A percentile compares a stretch with the other conserved stretches of the same genome.
phyloP scores from a whole-genome alignment of 2,888 invertebrate genomes.

The Lasioglossum marginatum region DNA sequence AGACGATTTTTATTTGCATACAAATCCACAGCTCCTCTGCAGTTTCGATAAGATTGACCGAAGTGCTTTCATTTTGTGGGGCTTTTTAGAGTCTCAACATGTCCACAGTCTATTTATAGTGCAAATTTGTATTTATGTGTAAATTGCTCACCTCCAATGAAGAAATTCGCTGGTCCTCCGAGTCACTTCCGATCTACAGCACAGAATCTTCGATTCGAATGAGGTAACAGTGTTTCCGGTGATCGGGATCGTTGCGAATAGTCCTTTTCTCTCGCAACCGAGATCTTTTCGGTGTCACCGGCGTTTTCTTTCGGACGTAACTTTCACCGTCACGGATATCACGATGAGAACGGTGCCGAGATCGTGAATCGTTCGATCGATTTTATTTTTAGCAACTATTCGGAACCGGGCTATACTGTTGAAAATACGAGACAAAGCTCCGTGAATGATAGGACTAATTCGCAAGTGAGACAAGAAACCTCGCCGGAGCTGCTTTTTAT shows the following conservation, averaged over 20 bases:
- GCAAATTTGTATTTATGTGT: neutral
- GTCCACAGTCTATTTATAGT: neutral
- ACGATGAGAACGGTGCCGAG: neutral
- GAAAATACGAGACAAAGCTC: neutral
- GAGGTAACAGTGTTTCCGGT: neutral
- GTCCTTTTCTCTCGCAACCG: constrained; percentile 16
- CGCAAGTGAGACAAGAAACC: neutral
- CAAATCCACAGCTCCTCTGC: neutral
- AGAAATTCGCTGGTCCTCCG: neutral
- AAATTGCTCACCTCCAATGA: neutral
- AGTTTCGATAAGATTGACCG: neutral
- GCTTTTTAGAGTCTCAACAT: too few species aligned
- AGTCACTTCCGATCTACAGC: constrained; percentile 5
- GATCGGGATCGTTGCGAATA: constrained; percentile 1
- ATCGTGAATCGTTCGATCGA: neutral
- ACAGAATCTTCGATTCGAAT: neutral
- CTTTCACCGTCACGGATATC: constrained; percentile 56
- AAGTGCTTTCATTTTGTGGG: neutral
- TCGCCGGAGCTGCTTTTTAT: neutral
- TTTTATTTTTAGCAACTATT: neutral
- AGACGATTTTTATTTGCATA: neutral
- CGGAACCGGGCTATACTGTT: neutral
- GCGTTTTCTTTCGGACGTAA: constrained; percentile 31
- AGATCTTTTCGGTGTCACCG: constrained; percentile 30
- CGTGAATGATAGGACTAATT: neutral